phyloP scores from a whole-genome alignment of 1,140 invertebrate genomes.

The Drosophila pseudoananassae region DNA sequence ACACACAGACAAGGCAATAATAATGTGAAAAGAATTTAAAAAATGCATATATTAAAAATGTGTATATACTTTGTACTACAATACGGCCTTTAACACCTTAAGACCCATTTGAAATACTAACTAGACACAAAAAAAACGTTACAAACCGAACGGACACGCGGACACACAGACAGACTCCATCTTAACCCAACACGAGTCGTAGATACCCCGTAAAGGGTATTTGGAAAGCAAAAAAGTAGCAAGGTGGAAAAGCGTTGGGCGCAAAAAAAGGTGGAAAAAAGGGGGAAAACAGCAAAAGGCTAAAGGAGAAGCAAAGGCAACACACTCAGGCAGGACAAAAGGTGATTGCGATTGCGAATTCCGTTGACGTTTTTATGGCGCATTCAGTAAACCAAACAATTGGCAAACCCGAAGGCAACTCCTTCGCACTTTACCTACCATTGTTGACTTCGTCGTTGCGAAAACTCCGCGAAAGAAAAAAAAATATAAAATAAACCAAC shows the following conservation, averaged over 20 bases:
- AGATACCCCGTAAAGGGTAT: too few species aligned
- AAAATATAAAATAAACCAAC: conserved; percentile 19
- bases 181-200: too few species aligned
- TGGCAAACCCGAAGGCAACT: conserved; percentile 60
- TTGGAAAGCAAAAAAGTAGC: background rate
- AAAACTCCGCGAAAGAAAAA: conserved; percentile 41
- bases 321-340: conserved; percentile 75
- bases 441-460: conserved; percentile 40
- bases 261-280: background rate
- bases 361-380: conserved; percentile 82
- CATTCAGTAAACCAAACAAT: conserved; percentile 76
- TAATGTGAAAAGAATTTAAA: too few species aligned
- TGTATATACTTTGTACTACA: too few species aligned
- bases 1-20: too few species aligned
- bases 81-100: too few species aligned
- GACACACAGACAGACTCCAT: too few species aligned
- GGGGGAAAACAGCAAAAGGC: too few species aligned
- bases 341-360: conserved; percentile 81
- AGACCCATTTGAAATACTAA: too few species aligned
- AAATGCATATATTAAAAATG: too few species aligned
- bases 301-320: conserved; percentile 18
- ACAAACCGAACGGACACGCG: too few species aligned
- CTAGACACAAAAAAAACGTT: too few species aligned
- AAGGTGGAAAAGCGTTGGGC: background rate
- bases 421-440: conserved; percentile 54